These are phyloP conservation scores for Urocitellus parryii DNA, from an alignment of 2,113 vertebrate genomes.

Conservation along the genomic window DNA sequence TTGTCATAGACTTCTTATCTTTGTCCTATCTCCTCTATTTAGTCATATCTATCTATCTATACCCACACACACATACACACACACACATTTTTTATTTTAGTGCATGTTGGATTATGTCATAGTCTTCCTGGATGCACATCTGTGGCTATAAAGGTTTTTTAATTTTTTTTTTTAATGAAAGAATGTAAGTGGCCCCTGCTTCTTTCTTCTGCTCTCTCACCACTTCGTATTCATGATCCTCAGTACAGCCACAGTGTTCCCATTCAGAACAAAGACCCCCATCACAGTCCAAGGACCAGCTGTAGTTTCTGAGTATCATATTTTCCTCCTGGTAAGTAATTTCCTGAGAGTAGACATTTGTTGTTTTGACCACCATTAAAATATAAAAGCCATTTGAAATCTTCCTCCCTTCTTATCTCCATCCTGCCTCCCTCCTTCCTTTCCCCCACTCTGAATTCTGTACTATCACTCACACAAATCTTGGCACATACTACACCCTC, in stretches of 20 bases:
- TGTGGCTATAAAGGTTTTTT: too few relatives aligned
- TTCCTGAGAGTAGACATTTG: neutral
- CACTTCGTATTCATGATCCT: rapidly evolving
- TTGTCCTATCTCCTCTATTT: neutral
- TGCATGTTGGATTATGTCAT: neutral
- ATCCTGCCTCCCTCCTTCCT: neutral
- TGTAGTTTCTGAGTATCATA: neutral
- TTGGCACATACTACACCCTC: neutral
- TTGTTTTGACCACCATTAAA: neutral
- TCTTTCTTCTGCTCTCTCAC: neutral
- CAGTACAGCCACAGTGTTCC: neutral
- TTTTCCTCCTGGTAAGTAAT: neutral
- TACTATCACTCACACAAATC: neutral
- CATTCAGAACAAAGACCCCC: neutral
- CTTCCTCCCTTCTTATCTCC: neutral
- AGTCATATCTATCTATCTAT: neutral
- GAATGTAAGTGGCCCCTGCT: neutral
- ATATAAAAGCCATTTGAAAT: neutral
- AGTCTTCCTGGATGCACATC: neutral
- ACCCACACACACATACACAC: too few relatives aligned
- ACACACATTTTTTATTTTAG: too few relatives aligned
- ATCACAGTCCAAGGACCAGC: neutral
- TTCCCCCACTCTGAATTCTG: neutral
- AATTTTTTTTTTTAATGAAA: neutral
- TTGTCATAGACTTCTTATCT: neutral